A percentile compares a stretch with the other conserved stretches of the same genome.
Evolutionary conservation across 2,113 vertebrate genomes (phyloP).

Genomic region (Callorhinus ursinus): DNA sequence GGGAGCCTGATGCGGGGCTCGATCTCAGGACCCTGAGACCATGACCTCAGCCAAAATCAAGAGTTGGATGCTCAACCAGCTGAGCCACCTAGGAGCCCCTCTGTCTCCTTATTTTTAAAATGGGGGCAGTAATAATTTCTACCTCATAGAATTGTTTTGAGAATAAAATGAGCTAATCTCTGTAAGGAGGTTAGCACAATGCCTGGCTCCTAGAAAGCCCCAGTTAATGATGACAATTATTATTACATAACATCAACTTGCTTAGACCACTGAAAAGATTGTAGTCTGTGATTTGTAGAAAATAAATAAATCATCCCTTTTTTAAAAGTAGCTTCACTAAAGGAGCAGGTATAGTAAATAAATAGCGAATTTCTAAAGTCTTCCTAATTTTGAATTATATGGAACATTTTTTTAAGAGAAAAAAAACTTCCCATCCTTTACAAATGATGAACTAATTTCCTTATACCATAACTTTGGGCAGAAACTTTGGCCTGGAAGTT

Average conservation of each 20-base stretch:
- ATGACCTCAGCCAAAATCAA: not conserved
- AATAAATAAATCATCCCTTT: not conserved
- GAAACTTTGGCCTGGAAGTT: conserved; percentile 1
- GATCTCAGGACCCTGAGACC: not conserved
- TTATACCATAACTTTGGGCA: not conserved
- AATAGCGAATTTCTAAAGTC: conserved; percentile 3
- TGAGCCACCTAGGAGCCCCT: not conserved
- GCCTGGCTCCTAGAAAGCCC: not conserved
- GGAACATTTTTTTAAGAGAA: conserved; percentile 16
- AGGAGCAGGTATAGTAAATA: not conserved
- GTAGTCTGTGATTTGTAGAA: not conserved
- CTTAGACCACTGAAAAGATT: not conserved
- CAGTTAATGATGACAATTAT: not conserved
- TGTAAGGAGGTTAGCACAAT: not conserved
- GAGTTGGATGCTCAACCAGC: not conserved
- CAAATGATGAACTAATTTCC: conserved; percentile 10
- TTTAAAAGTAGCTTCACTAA: not conserved
- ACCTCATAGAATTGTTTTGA: not conserved
- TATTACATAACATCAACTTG: not conserved
- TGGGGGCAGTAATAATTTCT: not conserved
- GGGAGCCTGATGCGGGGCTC: not conserved
- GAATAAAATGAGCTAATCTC: not conserved
- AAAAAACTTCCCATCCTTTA: not conserved
- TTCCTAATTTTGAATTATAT: not conserved
- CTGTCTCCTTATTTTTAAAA: conserved; percentile 23